phyloP scores from a whole-genome alignment of 2,888 invertebrate species.

The Dasypolia templi region DNA sequence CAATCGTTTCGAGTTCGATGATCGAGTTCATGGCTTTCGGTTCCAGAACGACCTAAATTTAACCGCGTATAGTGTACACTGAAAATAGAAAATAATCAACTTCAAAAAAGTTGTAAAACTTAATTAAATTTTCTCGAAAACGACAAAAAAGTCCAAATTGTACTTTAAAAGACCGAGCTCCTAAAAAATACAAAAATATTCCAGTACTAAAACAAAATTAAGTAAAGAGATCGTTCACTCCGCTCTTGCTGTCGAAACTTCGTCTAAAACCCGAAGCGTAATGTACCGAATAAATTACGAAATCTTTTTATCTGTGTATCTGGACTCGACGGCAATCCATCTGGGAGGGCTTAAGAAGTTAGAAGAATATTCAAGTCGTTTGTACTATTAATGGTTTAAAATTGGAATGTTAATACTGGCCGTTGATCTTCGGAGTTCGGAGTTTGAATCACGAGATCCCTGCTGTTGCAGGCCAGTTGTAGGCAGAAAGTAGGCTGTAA shows the following conservation, averaged over 20 bases:
- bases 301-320: constrained; percentile 70
- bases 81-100: constrained; percentile 13
- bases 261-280: constrained; percentile 57
- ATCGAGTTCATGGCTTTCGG: too few relatives aligned
- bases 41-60: too few relatives aligned
- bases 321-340: constrained; percentile 66
- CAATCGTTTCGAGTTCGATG: too few relatives aligned
- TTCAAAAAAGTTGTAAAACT: constrained; percentile 3
- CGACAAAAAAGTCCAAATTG: constrained; percentile 9
- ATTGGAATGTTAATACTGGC: constrained; percentile 64
- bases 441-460: constrained; percentile 30
- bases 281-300: constrained; percentile 70
- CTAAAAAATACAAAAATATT: constrained; percentile 44
- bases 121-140: constrained; percentile 30
- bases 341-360: constrained; percentile 60
- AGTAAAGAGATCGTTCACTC: constrained; percentile 59
- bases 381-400: constrained; percentile 61
- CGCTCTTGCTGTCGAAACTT: constrained; percentile 49
- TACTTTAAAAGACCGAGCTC: constrained; percentile 22
- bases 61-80: neutral
- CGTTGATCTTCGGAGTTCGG: constrained; percentile 52
- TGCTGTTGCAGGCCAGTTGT: neutral
- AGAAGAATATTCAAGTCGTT: constrained; percentile 66
- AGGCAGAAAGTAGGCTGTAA: too few relatives aligned
- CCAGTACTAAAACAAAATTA: constrained; percentile 48